Percentiles rank a stretch among this genome's conserved stretches.
These are phyloP conservation scores for Anguilla pacifica DNA, from an alignment of 2,797 vertebrate species.

Conservation along the genomic window DNA sequence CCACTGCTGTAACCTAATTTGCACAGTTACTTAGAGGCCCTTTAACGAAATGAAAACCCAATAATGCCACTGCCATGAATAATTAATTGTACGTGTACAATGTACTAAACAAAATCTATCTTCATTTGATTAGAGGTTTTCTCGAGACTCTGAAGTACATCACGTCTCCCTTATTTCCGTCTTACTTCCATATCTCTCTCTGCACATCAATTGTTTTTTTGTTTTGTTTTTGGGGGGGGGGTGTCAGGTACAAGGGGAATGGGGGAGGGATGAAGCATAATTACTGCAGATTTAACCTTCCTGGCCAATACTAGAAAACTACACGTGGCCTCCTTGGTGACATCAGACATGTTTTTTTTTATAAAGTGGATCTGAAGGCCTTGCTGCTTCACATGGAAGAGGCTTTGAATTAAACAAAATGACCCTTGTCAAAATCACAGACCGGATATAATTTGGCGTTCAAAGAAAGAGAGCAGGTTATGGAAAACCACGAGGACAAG, in stretches of 20 bases:
- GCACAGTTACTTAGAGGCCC: constrained; percentile 79
- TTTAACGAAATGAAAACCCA: constrained; percentile 91
- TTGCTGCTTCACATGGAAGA: neutral
- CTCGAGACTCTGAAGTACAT: constrained; percentile 83
- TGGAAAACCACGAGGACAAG: neutral
- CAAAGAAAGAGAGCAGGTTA: neutral
- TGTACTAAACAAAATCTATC: constrained; percentile 93
- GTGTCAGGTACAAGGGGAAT: neutral
- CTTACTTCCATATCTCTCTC: constrained; percentile 53
- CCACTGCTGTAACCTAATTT: constrained; percentile 86
- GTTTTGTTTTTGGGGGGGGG: neutral
- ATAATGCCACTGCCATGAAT: constrained; percentile 94
- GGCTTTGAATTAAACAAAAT: neutral
- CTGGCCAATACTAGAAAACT: constrained; percentile 15
- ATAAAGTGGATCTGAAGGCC: neutral
- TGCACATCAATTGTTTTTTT: constrained; percentile 17
- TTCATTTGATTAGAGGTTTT: constrained; percentile 93
- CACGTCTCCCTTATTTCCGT: constrained; percentile 68
- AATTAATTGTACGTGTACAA: constrained; percentile 91
- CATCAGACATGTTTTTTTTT: neutral
- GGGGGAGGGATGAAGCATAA: neutral
- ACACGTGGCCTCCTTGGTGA: constrained; percentile 13
- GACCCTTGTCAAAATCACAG: neutral
- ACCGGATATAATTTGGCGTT: neutral
- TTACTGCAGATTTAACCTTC: constrained; percentile 27